phyloP scores from a whole-genome alignment of 1,140 invertebrate species.

The Pomacea maculata region DNA sequence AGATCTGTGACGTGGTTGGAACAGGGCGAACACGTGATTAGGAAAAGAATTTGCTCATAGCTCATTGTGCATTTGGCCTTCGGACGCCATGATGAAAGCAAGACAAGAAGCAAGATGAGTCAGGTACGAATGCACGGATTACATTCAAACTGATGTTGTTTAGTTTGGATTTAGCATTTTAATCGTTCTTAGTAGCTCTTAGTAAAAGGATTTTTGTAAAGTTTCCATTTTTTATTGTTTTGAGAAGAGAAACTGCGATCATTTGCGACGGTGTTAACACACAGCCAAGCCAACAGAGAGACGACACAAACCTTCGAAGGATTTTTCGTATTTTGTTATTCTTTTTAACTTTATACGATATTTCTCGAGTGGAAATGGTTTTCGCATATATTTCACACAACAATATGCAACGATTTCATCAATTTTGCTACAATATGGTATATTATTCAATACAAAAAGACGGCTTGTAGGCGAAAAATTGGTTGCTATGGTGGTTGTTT shows the following conservation, averaged over 20 bases:
- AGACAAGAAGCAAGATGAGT: conserved; percentile 34
- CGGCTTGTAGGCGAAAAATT: no score
- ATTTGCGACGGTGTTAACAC: conserved; percentile 22
- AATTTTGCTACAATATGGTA: conserved; percentile 2
- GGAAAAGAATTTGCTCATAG: conserved; percentile 36
- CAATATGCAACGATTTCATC: not conserved
- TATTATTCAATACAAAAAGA: not conserved
- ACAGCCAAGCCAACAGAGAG: conserved; percentile 26
- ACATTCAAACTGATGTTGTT: not conserved
- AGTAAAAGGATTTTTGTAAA: not conserved
- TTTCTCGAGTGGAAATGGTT: not conserved
- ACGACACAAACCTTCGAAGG: not conserved
- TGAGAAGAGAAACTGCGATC: not conserved
- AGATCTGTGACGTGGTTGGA: conserved; percentile 35
- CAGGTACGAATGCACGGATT: conserved; percentile 25
- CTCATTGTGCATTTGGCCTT: conserved; percentile 27
- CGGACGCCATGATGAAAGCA: conserved; percentile 33
- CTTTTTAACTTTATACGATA: not conserved
- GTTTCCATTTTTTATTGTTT: not conserved
- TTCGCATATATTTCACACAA: not conserved
- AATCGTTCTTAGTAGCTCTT: conserved; percentile 6
- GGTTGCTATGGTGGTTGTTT: conserved; percentile 7
- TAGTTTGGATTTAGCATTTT: conserved; percentile 8
- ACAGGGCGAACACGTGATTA: conserved; percentile 40
- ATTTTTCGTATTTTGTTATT: not conserved